Base-by-base conservation (phyloP, 2,113 vertebrate genomes). In the Hydropotes inermis region DNA sequence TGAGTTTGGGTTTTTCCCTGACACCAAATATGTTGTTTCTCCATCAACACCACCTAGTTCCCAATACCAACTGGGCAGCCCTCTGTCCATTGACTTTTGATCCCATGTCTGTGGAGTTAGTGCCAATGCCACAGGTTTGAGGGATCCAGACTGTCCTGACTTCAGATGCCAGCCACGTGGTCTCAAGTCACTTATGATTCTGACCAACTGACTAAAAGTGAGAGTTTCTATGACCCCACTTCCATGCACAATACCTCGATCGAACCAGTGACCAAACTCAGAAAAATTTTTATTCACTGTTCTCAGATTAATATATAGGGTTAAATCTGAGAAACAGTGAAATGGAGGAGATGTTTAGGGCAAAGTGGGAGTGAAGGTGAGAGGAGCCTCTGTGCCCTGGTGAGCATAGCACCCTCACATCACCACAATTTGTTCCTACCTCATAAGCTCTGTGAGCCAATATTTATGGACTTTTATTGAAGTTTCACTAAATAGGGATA, bases 51-150 rank as follows among this genome's bases (percentile, higher is more conserved):
- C 70, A 74, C 13, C 21, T 36, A 43, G 0, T 74, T 74, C 70
- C 70, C 11, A 13, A 74, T 5, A 74, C 70, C 70, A 39, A 3
- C n/a, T 6, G 0, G 23, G 39, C 36, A 76, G 23, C 70, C 70
- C 12, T 43, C 36, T 7, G 23, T 43, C 39, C 36, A 27, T 2
- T 25, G 23, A 43, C 39, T 43, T 76, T 23, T 76, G 70, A 43
- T 76, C 27, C 36, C 23, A 27, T 43, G 23, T 43, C 39, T 76
- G 21, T 43, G 70, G 23, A 76, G 36, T 76, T 2, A 15, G 23
- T 27, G 23, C 70, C 39, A 12, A 3, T 6, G 70, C 39, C 70
- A 27, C 36, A 43, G 12, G 11, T 0, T 0, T 43, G 39, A 74
- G 12, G 70, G 12, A 25, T 27, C 12, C 36, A 43, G 23, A 27